Conservation (phyloP, 2,113 vertebrate species). For the Marcusenius ussheri region DNA sequence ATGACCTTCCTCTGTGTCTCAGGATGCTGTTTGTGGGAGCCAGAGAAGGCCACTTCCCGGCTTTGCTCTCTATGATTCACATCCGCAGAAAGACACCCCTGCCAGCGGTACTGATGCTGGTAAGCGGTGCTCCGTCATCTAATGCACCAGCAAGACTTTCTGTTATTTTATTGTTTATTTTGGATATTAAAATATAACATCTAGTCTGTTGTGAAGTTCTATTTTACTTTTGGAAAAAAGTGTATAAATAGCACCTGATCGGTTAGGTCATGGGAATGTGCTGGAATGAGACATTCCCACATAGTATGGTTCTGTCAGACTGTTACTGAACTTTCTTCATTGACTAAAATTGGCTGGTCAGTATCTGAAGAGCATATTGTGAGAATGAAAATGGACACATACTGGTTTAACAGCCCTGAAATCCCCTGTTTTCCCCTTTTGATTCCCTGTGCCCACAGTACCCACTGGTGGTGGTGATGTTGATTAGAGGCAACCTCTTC, state of each 20-base stretch:
- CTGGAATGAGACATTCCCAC: too few species aligned
- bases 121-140: conserved; percentile 39
- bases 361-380: background rate
- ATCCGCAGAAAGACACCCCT: conserved; percentile 85
- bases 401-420: background rate
- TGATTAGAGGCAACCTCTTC: conserved; percentile 70
- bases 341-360: background rate
- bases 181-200: too few species aligned
- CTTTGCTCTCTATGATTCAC: conserved; percentile 96
- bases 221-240: too few species aligned
- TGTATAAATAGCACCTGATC: too few species aligned
- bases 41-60: conserved; percentile 91
- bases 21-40: conserved; percentile 72
- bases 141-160: background rate
- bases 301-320: background rate
- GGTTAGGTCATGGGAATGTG: too few species aligned
- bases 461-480: conserved; percentile 71
- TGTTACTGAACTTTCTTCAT: background rate
- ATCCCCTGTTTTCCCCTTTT: background rate
- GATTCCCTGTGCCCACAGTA: conserved; percentile 43
- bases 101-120: conserved; percentile 88
- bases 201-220: too few species aligned
- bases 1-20: background rate
- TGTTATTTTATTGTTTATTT: too few species aligned
- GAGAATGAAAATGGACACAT: background rate